phyloP scores from a whole-genome alignment of 2,113 vertebrate genomes.

The Pelodiscus sinensis region DNA sequence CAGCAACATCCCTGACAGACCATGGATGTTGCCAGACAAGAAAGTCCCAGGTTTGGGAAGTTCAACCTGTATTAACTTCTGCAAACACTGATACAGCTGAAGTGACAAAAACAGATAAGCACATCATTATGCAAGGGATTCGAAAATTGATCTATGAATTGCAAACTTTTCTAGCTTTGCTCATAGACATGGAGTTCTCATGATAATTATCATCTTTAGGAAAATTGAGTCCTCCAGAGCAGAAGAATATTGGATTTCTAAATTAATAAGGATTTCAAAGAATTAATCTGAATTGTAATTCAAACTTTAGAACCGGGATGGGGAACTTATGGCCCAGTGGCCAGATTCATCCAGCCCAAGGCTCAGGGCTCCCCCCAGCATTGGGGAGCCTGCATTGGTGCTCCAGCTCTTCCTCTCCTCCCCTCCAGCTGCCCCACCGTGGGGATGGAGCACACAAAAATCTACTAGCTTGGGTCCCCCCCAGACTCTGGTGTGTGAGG shows the following conservation, averaged over 20 bases:
- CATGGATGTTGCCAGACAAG: too few relatives aligned
- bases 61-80: background rate
- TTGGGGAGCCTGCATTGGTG: too few relatives aligned
- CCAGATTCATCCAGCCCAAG: too few relatives aligned
- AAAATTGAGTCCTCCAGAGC: background rate
- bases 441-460: too few relatives aligned
- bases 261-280: background rate
- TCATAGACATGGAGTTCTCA: background rate
- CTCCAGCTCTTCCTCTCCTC: too few relatives aligned
- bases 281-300: slow-evolving; percentile 8
- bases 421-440: too few relatives aligned
- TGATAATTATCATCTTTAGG: background rate
- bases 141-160: background rate
- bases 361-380: too few relatives aligned
- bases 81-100: background rate
- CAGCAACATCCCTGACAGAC: too few relatives aligned
- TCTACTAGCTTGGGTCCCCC: too few relatives aligned
- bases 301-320: background rate
- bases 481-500: too few relatives aligned
- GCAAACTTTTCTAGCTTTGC: background rate
- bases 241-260: background rate
- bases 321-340: too few relatives aligned
- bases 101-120: background rate
- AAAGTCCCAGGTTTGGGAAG: too few relatives aligned
- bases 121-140: background rate